These are phyloP conservation scores for Harmothoe impar DNA, from an alignment of 2,888 invertebrate genomes.

Conservation along the genomic window DNA sequence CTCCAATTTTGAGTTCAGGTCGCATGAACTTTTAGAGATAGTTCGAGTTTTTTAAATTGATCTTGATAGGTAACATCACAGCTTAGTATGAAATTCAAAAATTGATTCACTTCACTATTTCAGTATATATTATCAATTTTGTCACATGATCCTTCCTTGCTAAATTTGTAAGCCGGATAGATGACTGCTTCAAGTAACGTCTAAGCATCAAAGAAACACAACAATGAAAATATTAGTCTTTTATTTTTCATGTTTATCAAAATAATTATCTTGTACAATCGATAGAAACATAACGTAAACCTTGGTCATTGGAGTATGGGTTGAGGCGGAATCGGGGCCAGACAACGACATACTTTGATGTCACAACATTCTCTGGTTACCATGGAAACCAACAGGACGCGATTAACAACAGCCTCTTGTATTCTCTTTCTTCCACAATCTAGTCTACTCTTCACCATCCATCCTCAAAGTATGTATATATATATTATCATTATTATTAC, in stretches of 20 bases:
- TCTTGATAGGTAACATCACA: too few relatives aligned
- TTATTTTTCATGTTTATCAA: constrained; percentile 60
- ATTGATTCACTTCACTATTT: too few relatives aligned
- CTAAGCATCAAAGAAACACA: too few relatives aligned
- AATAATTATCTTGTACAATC: constrained; percentile 56
- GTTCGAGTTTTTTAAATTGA: too few relatives aligned
- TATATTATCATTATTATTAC: neutral
- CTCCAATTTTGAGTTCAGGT: too few relatives aligned
- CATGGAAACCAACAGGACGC: constrained; percentile 27
- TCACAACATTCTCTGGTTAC: neutral
- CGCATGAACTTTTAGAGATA: too few relatives aligned
- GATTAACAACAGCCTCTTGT: too few relatives aligned
- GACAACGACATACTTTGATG: neutral
- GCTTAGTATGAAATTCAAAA: too few relatives aligned
- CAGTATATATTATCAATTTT: too few relatives aligned
- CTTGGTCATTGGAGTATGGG: neutral
- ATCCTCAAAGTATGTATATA: neutral
- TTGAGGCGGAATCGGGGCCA: neutral
- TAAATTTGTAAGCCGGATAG: too few relatives aligned
- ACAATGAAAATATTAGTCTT: constrained; percentile 57
- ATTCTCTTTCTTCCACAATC: neutral
- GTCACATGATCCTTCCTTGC: too few relatives aligned
- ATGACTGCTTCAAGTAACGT: too few relatives aligned
- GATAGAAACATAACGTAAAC: constrained; percentile 17
- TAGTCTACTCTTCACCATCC: neutral